Evolutionary conservation across 2,113 vertebrate species (phyloP).

Genomic region (Ciconia maguari): DNA sequence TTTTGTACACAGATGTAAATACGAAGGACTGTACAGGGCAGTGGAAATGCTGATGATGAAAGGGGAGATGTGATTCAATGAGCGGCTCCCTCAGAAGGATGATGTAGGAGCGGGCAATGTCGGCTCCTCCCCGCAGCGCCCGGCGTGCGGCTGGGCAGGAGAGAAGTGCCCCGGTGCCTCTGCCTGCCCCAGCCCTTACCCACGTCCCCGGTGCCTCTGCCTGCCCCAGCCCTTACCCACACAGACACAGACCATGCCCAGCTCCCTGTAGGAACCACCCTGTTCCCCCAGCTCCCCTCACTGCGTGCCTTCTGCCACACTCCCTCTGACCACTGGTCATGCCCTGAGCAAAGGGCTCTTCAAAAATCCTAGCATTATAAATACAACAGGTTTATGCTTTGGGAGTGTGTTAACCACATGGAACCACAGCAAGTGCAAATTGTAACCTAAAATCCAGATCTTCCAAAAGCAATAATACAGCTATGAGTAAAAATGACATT

Average conservation of each 20-base stretch:
- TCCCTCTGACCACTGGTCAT: background rate
- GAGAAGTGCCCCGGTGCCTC: too few species aligned
- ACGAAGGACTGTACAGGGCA: background rate
- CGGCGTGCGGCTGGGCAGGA: background rate
- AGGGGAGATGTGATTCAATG: background rate
- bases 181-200: background rate
- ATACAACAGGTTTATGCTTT: too few species aligned
- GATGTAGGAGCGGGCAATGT: background rate
- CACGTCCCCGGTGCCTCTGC: accelerated
- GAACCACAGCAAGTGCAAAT: background rate
- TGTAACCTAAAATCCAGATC: background rate
- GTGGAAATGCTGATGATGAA: background rate
- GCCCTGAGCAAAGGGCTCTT: too few species aligned
- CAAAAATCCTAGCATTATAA: background rate
- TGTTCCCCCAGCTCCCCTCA: background rate
- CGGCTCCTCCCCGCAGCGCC: background rate
- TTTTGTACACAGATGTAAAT: background rate
- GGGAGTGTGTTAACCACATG: too few species aligned
- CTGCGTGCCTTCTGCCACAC: background rate
- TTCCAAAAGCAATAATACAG: background rate
- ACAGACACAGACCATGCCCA: background rate
- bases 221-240: background rate
- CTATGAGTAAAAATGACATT: background rate
- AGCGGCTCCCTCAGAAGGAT: background rate
- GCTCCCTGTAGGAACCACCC: too few species aligned